Evolutionary conservation across 2,797 vertebrate genomes (phyloP).

Genomic region (Ammospiza maritima): DNA sequence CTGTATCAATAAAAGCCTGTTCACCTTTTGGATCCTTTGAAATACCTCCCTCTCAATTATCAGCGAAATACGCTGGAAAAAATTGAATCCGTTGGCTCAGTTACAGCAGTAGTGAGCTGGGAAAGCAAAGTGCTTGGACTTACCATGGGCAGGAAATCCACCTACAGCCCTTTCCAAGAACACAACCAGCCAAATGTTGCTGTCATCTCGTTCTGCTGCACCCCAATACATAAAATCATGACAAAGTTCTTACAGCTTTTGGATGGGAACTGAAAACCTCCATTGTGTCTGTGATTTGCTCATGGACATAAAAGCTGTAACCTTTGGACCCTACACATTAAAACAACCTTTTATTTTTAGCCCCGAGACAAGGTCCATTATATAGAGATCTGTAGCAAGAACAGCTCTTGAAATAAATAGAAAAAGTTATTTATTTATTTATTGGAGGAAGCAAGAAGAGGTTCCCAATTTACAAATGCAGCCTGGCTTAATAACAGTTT

Average conservation of each 20-base stretch:
- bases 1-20: background rate
- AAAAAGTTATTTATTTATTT: constrained; percentile 49
- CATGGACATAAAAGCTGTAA: background rate
- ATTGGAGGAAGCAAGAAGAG: background rate
- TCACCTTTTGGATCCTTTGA: constrained; percentile 16
- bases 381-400: constrained; percentile 21
- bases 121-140: background rate
- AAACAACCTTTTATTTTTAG: background rate
- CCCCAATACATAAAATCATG: background rate
- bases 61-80: constrained; percentile 33
- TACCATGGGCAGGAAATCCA: constrained; percentile 13
- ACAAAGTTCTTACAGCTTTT: background rate
- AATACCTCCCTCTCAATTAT: background rate
- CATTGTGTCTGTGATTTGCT: background rate
- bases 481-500: background rate
- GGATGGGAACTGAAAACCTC: background rate
- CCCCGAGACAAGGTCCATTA: background rate
- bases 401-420: constrained; percentile 40
- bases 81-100: background rate
- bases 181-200: background rate
- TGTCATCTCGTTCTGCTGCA: background rate
- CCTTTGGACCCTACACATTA: background rate
- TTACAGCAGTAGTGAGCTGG: background rate
- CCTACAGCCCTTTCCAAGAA: constrained; percentile 10
- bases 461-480: constrained; percentile 17